These are phyloP conservation scores for Aquatica leii DNA, from an alignment of 2,888 invertebrate genomes.

Conservation along the genomic window DNA sequence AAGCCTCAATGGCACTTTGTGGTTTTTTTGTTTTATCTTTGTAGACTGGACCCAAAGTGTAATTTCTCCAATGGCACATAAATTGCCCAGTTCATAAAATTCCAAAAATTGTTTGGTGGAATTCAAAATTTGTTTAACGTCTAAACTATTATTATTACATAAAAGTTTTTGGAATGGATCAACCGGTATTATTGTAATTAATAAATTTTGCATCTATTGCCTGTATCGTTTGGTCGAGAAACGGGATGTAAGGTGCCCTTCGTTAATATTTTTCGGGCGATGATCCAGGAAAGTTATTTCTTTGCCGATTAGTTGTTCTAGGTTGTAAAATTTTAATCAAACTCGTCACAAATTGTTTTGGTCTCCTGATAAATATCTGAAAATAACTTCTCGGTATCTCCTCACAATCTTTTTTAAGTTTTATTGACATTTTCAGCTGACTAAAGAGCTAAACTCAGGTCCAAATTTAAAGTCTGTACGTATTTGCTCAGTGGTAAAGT, in stretches of 20 bases:
- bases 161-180: slow-evolving; percentile 12
- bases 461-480: slow-evolving; percentile 2
- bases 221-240: slow-evolving; percentile 16
- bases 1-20: slow-evolving; percentile 18
- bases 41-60: slow-evolving; percentile 13
- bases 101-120: slow-evolving; percentile 4
- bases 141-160: slow-evolving; percentile 15
- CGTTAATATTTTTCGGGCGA: slow-evolving; percentile 11
- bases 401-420: slow-evolving; percentile 9
- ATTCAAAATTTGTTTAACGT: slow-evolving; percentile 3
- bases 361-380: slow-evolving; percentile 4
- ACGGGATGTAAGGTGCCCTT: slow-evolving; percentile 6
- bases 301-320: slow-evolving; percentile 7
- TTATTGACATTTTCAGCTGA: slow-evolving; percentile 7
- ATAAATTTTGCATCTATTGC: slow-evolving; percentile 11
- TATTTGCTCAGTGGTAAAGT: slow-evolving; percentile 13
- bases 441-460: slow-evolving; percentile 10
- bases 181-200: slow-evolving; percentile 1
- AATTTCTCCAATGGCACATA: slow-evolving; percentile 6
- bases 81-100: slow-evolving; percentile 13
- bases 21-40: slow-evolving; percentile 12
- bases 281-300: slow-evolving; percentile 15
- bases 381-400: slow-evolving; percentile 8
- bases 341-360: slow-evolving; percentile 7
- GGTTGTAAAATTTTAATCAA: slow-evolving; percentile 5